These are phyloP conservation scores for Columbina picui DNA, from an alignment of 2,113 vertebrate species.

Conservation along the genomic window DNA sequence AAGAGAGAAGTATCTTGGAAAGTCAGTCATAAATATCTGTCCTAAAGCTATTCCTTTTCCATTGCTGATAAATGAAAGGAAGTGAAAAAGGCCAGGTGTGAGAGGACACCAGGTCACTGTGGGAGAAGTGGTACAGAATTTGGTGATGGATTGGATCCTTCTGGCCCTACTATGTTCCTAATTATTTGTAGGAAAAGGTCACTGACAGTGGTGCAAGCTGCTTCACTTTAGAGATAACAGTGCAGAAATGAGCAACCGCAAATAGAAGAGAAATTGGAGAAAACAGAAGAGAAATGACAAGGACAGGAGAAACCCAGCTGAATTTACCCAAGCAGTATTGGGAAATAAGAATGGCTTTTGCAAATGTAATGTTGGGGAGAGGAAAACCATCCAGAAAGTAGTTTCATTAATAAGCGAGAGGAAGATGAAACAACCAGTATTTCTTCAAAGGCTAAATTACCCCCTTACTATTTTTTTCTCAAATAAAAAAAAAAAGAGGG, in stretches of 20 bases:
- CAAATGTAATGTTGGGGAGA: not conserved
- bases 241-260: not conserved
- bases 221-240: not conserved
- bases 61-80: not conserved
- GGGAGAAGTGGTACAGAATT: not conserved
- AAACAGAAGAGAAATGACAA: not conserved
- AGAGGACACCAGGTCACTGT: not conserved
- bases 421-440: not conserved
- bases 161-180: not conserved
- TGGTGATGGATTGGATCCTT: not conserved
- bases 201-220: not conserved
- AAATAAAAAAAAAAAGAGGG: not conserved
- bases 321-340: not conserved
- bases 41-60: not conserved
- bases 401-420: not conserved
- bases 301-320: not conserved
- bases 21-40: not conserved
- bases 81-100: not conserved
- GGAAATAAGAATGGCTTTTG: not conserved
- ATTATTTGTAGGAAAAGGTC: conserved; percentile 26
- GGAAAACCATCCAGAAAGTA: not conserved
- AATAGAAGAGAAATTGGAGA: not conserved
- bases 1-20: not conserved
- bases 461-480: not conserved
- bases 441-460: not conserved